These are phyloP conservation scores for Solenodon paradoxus DNA, from an alignment of 2,113 vertebrate species.

Conservation along the genomic window DNA sequence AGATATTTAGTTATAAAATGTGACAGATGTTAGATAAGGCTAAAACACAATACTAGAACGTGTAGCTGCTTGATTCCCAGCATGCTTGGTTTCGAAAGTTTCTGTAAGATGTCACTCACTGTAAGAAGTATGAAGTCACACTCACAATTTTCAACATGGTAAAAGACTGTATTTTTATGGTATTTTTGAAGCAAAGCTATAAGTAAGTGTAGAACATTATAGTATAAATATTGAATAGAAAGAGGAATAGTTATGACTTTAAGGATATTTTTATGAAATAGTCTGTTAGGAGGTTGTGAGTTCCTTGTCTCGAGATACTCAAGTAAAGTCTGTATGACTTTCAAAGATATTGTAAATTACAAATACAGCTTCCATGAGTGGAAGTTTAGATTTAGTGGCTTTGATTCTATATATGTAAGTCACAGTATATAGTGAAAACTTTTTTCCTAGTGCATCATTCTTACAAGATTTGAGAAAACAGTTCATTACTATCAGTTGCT, in stretches of 20 bases:
- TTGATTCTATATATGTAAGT: neutral
- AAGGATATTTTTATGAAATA: constrained; percentile 28
- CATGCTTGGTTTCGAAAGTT: neutral
- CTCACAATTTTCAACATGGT: neutral
- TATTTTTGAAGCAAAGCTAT: constrained; percentile 31
- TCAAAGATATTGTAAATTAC: neutral
- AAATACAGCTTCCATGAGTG: neutral
- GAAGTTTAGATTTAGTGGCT: neutral
- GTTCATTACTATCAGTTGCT: neutral
- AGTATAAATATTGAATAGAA: neutral
- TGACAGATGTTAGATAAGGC: neutral
- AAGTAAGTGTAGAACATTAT: neutral
- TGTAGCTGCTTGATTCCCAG: neutral
- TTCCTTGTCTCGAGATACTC: neutral
- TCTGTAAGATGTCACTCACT: neutral
- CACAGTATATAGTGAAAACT: neutral
- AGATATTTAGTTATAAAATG: neutral
- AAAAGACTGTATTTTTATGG: neutral
- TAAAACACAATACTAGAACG: neutral
- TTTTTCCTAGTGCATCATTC: neutral
- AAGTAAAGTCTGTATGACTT: neutral
- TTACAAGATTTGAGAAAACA: constrained; percentile 16
- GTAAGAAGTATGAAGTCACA: neutral
- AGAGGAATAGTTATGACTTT: constrained; percentile 5
- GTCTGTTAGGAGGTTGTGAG: neutral